These are phyloP conservation scores for Danaus chrysippus DNA, from an alignment of 2,888 invertebrate genomes.

Conservation along the genomic window DNA sequence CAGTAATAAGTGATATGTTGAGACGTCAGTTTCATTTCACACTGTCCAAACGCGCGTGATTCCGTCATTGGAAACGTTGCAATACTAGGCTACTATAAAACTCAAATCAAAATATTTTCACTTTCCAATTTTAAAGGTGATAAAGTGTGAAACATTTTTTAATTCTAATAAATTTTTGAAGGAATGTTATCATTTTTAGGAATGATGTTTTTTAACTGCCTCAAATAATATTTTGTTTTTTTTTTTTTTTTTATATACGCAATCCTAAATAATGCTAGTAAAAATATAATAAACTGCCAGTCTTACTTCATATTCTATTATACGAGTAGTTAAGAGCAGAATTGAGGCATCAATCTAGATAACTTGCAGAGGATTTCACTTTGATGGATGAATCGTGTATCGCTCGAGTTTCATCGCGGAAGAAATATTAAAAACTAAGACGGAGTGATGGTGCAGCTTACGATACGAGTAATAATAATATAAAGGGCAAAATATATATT, in stretches of 20 bases:
- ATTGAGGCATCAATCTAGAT: constrained; percentile 28
- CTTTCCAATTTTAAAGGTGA: background rate
- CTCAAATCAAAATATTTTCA: background rate
- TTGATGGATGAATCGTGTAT: constrained; percentile 31
- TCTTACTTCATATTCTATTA: background rate
- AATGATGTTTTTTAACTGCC: no score
- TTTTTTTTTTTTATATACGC: no score
- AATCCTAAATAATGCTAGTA: background rate
- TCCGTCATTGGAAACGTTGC: background rate
- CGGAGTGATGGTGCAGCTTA: constrained; percentile 7
- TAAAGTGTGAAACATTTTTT: no score
- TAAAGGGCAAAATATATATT: background rate
- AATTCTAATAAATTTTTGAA: no score
- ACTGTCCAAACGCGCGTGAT: background rate
- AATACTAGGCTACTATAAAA: background rate
- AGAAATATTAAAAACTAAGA: constrained; percentile 24
- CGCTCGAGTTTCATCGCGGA: constrained; percentile 16
- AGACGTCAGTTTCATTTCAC: constrained; percentile 1
- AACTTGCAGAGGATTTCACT: constrained; percentile 21
- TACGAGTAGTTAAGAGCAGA: background rate
- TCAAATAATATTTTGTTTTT: no score
- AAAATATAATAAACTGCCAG: background rate
- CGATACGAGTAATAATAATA: background rate
- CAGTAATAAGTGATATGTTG: no score
- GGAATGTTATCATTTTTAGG: no score